A percentile compares a stretch with the other conserved stretches of the same genome.
Evolutionary conservation across 2,113 vertebrate species (phyloP).

Genomic region (Sphyrna mokarran): DNA sequence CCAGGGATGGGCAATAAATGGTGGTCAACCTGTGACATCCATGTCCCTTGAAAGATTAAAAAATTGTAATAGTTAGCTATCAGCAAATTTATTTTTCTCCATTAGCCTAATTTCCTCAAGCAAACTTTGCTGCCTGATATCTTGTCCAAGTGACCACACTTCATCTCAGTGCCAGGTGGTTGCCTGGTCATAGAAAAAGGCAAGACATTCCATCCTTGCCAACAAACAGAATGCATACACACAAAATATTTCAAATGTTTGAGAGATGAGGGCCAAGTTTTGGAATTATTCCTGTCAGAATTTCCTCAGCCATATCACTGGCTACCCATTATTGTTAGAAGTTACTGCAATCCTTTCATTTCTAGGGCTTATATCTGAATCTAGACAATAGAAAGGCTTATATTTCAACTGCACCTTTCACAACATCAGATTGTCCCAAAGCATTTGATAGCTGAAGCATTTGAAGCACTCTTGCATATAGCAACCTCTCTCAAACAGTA

Average conservation of each 20-base stretch:
- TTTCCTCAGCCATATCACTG: neutral
- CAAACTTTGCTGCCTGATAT: neutral
- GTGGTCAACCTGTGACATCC: no score
- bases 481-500: no score
- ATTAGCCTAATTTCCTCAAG: neutral
- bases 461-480: no score
- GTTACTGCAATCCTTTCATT: neutral
- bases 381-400: neutral
- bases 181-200: neutral
- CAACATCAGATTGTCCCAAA: no score
- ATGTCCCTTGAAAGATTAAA: no score
- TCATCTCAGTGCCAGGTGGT: neutral
- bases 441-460: no score
- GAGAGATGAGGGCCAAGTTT: neutral
- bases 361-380: neutral
- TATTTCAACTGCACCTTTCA: no score
- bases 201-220: neutral
- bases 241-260: neutral
- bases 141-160: neutral
- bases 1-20: no score
- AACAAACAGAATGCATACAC: neutral
- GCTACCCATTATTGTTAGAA: neutral
- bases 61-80: neutral
- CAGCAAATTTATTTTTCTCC: neutral
- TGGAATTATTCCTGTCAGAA: neutral